These are phyloP conservation scores for Neelides sp. DNA, from an alignment of 1,140 invertebrate species.

Conservation along the genomic window DNA sequence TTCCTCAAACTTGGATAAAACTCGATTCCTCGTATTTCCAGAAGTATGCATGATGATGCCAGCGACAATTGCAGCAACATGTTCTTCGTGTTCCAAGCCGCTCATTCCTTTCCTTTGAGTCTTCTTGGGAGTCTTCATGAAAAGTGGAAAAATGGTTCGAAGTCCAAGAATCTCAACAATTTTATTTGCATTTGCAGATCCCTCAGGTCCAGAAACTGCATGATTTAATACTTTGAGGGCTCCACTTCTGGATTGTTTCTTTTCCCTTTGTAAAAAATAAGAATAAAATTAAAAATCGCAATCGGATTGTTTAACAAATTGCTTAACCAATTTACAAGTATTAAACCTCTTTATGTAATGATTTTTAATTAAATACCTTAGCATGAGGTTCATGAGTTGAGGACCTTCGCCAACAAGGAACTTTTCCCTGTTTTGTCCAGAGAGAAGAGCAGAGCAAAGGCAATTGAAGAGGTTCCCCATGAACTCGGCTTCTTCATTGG, in stretches of 20 bases:
- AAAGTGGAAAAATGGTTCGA: constrained; percentile 89
- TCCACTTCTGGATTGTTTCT: constrained; percentile 90
- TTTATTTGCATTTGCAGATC: constrained; percentile 91
- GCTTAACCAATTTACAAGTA: too few relatives aligned
- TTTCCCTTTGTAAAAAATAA: constrained; percentile 54
- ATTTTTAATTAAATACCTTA: constrained; percentile 54
- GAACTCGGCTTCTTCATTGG: constrained; percentile 86
- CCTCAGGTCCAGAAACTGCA: constrained; percentile 83
- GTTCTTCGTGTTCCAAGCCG: constrained; percentile 87
- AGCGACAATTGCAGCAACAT: constrained; percentile 85
- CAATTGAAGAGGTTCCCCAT: constrained; percentile 98
- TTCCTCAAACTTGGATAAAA: constrained; percentile 92
- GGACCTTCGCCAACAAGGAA: constrained; percentile 91
- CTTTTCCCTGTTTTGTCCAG: constrained; percentile 69
- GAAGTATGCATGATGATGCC: constrained; percentile 82
- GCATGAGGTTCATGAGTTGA: constrained; percentile 93
- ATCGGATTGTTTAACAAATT: too few relatives aligned
- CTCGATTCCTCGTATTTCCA: constrained; percentile 71
- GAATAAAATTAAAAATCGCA: background rate
- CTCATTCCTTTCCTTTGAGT: constrained; percentile 69
- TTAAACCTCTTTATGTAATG: too few relatives aligned
- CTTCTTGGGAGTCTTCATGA: constrained; percentile 95
- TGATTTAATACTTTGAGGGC: constrained; percentile 94
- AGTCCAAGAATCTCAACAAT: constrained; percentile 97
- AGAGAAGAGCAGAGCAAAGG: constrained; percentile 84